Conservation (phyloP, 2,888 invertebrate species). For the Lydus trimaculatus region DNA sequence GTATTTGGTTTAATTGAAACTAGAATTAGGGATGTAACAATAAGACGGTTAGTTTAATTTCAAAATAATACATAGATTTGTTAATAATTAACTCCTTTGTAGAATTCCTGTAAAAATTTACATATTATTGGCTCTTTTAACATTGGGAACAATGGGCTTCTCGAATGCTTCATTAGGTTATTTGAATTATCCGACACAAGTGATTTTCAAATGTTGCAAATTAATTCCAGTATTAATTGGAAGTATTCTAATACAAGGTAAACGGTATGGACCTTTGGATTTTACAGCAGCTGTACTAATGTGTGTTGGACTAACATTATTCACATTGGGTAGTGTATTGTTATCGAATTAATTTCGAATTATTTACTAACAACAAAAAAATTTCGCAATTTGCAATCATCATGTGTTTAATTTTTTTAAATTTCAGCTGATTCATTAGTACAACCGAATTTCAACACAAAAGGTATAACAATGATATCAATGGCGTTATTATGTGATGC, state of each 20-base stretch:
- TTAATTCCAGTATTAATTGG: constrained; percentile 95
- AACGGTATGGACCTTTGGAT: constrained; percentile 83
- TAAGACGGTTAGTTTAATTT: constrained; percentile 61
- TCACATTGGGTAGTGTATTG: constrained; percentile 74
- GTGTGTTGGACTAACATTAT: constrained; percentile 90
- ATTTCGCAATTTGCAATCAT: too few relatives aligned
- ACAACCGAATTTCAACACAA: constrained; percentile 75
- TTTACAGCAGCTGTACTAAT: constrained; percentile 84
- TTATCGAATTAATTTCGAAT: not conserved
- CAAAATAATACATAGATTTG: constrained; percentile 19
- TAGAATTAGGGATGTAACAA: constrained; percentile 66
- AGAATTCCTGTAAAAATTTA: constrained; percentile 88
- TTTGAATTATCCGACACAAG: constrained; percentile 95
- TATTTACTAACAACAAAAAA: not conserved
- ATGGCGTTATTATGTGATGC: constrained; percentile 93
- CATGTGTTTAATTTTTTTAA: too few relatives aligned
- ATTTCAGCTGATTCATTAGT: constrained; percentile 75
- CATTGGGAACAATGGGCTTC: constrained; percentile 94
- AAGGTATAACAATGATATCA: constrained; percentile 79
- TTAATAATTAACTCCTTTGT: constrained; percentile 49
- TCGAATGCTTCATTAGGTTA: constrained; percentile 95
- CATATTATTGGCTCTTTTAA: constrained; percentile 81
- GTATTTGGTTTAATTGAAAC: constrained; percentile 81
- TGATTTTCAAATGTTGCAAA: constrained; percentile 98
- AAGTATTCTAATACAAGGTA: constrained; percentile 90